phyloP scores from a whole-genome alignment of 2,113 vertebrate species.

The Bolborhynchus lineola region DNA sequence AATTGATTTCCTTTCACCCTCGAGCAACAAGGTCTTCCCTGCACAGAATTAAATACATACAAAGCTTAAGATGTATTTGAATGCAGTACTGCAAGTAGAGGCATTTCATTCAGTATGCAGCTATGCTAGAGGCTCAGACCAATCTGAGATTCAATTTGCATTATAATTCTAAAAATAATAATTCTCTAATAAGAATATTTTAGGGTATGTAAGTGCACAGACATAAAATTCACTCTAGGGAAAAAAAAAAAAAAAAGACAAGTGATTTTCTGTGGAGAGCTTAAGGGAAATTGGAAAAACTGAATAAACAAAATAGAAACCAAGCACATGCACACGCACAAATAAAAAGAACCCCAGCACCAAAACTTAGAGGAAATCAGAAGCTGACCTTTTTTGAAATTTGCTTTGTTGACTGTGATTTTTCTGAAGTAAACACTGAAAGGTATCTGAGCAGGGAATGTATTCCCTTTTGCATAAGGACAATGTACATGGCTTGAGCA shows the following conservation, averaged over 20 bases:
- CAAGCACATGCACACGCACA: neutral
- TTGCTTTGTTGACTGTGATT: neutral
- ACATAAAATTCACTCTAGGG: neutral
- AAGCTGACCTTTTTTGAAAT: slow-evolving; percentile 20
- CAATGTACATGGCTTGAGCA: neutral
- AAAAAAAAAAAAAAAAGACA: neutral
- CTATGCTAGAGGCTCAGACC: slow-evolving; percentile 61
- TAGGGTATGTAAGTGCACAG: slow-evolving; percentile 13
- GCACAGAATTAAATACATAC: slow-evolving; percentile 46
- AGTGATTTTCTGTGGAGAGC: neutral
- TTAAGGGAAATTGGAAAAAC: neutral
- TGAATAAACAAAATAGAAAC: neutral
- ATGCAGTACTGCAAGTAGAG: neutral
- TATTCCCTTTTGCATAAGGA: neutral
- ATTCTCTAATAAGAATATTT: slow-evolving; percentile 62
- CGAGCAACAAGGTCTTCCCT: slow-evolving; percentile 43
- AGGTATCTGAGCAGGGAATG: neutral
- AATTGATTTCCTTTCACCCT: slow-evolving; percentile 55
- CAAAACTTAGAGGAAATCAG: slow-evolving; percentile 5
- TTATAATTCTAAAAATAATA: slow-evolving; percentile 66
- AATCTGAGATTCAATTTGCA: slow-evolving; percentile 59
- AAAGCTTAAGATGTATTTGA: slow-evolving; percentile 41
- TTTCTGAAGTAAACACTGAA: slow-evolving; percentile 8
- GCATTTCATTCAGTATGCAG: slow-evolving; percentile 58
- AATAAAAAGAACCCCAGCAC: neutral